These are phyloP conservation scores for Theropithecus gelada DNA, from an alignment of 2,113 vertebrate species.

Conservation along the genomic window DNA sequence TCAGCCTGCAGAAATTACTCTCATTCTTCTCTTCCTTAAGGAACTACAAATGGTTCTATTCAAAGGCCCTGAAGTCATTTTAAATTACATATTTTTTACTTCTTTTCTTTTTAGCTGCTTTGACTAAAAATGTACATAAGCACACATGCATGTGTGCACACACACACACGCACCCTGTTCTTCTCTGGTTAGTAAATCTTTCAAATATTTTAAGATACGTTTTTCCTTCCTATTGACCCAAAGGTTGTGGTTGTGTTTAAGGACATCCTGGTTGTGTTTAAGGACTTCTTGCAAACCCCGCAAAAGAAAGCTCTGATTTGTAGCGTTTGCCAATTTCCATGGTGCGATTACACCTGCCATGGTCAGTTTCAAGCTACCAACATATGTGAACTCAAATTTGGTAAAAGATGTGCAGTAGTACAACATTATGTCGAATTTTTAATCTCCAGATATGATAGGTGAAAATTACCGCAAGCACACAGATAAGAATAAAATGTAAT, in stretches of 20 bases:
- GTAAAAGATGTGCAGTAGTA: neutral
- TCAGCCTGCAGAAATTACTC: neutral
- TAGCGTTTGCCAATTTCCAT: neutral
- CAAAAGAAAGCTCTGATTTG: neutral
- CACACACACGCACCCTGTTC: neutral
- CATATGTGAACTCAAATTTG: neutral
- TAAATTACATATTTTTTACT: conserved; percentile 13
- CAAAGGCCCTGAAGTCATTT: neutral
- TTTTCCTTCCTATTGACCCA: neutral
- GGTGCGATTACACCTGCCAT: neutral
- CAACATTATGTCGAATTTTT: neutral
- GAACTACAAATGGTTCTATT: neutral
- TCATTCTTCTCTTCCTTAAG: neutral
- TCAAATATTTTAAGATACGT: neutral
- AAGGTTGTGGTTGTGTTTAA: neutral
- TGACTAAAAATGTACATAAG: neutral
- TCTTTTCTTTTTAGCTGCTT: neutral
- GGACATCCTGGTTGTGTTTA: neutral
- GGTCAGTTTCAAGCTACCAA: neutral
- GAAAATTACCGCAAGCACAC: neutral
- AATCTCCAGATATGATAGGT: neutral
- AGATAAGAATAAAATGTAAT: neutral
- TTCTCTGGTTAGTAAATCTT: conserved; percentile 21
- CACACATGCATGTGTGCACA: neutral
- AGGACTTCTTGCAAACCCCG: neutral